Percentiles rank a stretch among this genome's conserved stretches.
Evolutionary conservation across 2,888 invertebrate genomes (phyloP).

Genomic region (Scaptomyza caliginosa): DNA sequence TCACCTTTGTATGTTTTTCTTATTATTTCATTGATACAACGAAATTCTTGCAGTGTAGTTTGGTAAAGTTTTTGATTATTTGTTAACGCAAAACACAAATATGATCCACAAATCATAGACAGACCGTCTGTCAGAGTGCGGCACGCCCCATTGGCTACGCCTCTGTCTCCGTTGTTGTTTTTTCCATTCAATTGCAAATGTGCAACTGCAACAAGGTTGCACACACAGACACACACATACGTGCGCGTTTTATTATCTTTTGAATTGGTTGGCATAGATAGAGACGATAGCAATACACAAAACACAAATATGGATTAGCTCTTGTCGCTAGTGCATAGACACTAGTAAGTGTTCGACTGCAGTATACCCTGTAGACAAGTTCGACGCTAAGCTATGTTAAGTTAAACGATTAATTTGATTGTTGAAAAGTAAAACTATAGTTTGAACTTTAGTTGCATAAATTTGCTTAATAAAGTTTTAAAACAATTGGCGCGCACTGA

Average conservation of each 20-base stretch:
- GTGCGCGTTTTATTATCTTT: not conserved
- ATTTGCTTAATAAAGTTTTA: no score
- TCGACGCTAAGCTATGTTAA: constrained; percentile 21
- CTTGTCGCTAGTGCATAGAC: no score
- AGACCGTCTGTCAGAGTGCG: not conserved
- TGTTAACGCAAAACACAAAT: constrained; percentile 1
- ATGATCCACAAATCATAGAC: constrained; percentile 11
- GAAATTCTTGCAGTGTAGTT: constrained; percentile 15
- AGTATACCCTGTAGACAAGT: constrained; percentile 33
- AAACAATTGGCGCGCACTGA: no score
- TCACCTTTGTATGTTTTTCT: no score
- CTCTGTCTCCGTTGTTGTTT: not conserved
- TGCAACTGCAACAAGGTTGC: constrained; percentile 40
- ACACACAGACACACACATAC: no score
- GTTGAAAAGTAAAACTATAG: not conserved
- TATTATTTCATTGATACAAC: no score
- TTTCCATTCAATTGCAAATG: not conserved
- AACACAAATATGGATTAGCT: constrained; percentile 26
- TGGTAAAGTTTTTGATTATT: constrained; percentile 1
- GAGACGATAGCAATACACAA: not conserved
- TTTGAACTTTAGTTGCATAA: not conserved
- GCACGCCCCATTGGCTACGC: not conserved
- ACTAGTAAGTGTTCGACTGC: no score
- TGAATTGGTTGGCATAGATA: constrained; percentile 1
- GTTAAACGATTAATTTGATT: no score